phyloP scores from a whole-genome alignment of 2,113 vertebrate genomes.

The Illadopsis cleaveri region DNA sequence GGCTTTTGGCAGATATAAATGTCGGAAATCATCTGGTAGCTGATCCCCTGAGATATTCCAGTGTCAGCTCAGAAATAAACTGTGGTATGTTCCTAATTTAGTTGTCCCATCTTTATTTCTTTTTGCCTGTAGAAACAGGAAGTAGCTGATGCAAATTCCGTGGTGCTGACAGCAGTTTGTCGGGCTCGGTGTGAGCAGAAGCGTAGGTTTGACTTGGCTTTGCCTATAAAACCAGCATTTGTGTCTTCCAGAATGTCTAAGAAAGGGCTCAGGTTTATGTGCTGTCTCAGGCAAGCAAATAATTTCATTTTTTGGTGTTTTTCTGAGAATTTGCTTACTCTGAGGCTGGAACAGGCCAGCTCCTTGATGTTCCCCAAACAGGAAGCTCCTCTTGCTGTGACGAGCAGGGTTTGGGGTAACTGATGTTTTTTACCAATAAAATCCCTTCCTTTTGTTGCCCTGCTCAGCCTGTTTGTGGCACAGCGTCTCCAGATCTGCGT shows the following conservation, averaged over 20 bases:
- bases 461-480: not conserved
- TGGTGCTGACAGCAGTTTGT: not conserved
- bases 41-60: conserved; percentile 32
- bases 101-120: conserved; percentile 26
- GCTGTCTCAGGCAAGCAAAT: not conserved
- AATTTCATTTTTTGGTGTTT: accelerated
- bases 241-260: not conserved
- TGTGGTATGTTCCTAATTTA: conserved; percentile 56
- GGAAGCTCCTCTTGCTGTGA: not conserved
- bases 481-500: not conserved
- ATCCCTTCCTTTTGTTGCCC: not conserved
- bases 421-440: not conserved
- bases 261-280: not conserved
- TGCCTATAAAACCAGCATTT: not conserved
- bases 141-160: conserved; percentile 13
- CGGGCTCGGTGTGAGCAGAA: not conserved
- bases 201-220: not conserved
- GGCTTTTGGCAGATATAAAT: not conserved
- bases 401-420: not conserved
- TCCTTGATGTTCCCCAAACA: not conserved
- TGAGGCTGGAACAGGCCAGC: not conserved
- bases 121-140: conserved; percentile 37
- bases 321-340: not conserved
- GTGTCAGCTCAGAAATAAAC: conserved; percentile 48
- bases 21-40: conserved; percentile 14